These are phyloP conservation scores for Nestor notabilis DNA, from an alignment of 2,113 vertebrate genomes.

Conservation along the genomic window DNA sequence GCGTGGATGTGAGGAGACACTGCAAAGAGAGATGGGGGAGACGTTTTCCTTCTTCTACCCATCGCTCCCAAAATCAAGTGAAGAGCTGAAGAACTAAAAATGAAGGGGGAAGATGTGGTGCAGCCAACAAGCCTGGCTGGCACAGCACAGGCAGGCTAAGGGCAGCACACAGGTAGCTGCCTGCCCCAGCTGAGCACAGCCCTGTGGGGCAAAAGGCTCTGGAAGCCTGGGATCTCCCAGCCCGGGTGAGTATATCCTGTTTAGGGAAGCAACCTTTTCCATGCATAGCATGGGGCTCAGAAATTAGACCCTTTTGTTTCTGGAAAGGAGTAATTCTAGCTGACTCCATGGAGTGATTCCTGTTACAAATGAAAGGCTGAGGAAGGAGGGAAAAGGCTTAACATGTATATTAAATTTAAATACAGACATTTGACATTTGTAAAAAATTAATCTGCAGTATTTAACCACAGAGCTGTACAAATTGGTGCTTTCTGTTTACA, in stretches of 20 bases:
- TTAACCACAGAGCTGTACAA: conserved; percentile 42
- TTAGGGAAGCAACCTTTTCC: not conserved
- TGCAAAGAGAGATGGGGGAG: not conserved
- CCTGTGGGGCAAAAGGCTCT: not conserved
- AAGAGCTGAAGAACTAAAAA: not conserved
- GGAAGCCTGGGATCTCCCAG: not conserved
- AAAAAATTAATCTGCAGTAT: conserved; percentile 54
- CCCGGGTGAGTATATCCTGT: not conserved
- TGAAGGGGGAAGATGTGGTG: not conserved
- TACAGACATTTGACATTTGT: conserved; percentile 44
- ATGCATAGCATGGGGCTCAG: not conserved
- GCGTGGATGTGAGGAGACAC: not conserved
- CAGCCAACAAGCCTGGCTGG: not conserved
- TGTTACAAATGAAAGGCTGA: conserved; percentile 33
- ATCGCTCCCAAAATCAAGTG: not conserved
- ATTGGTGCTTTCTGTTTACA: conserved; percentile 54
- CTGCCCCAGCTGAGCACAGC: not conserved
- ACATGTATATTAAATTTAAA: conserved; percentile 45
- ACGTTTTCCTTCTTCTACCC: not conserved
- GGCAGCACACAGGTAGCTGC: not conserved
- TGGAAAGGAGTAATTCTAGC: conserved; percentile 5
- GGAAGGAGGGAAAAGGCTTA: conserved; percentile 15
- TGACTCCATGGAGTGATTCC: not conserved
- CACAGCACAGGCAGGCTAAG: not conserved
- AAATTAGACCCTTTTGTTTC: not conserved